These are phyloP conservation scores for Saturnia japonica DNA, from an alignment of 2,888 invertebrate genomes.

Conservation along the genomic window DNA sequence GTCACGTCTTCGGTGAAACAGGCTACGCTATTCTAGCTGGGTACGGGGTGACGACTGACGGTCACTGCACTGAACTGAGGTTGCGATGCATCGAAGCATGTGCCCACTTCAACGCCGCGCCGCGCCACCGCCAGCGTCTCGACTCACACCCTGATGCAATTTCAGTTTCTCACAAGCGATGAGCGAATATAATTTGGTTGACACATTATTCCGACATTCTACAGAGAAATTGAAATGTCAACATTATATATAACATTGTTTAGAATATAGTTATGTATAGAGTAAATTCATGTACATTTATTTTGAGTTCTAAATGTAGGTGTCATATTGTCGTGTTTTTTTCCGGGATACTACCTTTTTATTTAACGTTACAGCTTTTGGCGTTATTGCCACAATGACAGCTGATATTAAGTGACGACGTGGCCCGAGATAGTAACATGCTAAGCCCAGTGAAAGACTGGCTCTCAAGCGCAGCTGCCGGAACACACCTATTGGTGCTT, in stretches of 20 bases:
- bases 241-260: not conserved
- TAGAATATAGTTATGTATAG: not conserved
- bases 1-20: conserved; percentile 42
- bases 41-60: conserved; percentile 23
- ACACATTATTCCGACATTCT: not conserved
- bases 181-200: conserved; percentile 27
- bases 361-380: too few relatives aligned
- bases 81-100: conserved; percentile 67
- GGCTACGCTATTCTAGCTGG: conserved; percentile 38
- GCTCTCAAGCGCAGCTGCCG: too few relatives aligned
- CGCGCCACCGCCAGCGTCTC: conserved; percentile 34
- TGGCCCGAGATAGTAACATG: too few relatives aligned
- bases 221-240: not conserved
- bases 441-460: too few relatives aligned
- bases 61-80: conserved; percentile 76
- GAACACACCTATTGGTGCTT: too few relatives aligned
- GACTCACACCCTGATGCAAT: conserved; percentile 36
- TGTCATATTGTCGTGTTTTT: not conserved
- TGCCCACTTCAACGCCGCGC: conserved; percentile 48
- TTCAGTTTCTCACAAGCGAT: conserved; percentile 37
- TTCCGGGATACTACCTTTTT: too few relatives aligned
- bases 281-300: not conserved
- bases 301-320: not conserved
- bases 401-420: too few relatives aligned
- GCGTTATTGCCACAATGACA: too few relatives aligned